Percentiles rank a stretch among this genome's conserved stretches.
These are phyloP conservation scores for Chaunax sp. DNA, from an alignment of 2,797 vertebrate genomes.

Conservation along the genomic window DNA sequence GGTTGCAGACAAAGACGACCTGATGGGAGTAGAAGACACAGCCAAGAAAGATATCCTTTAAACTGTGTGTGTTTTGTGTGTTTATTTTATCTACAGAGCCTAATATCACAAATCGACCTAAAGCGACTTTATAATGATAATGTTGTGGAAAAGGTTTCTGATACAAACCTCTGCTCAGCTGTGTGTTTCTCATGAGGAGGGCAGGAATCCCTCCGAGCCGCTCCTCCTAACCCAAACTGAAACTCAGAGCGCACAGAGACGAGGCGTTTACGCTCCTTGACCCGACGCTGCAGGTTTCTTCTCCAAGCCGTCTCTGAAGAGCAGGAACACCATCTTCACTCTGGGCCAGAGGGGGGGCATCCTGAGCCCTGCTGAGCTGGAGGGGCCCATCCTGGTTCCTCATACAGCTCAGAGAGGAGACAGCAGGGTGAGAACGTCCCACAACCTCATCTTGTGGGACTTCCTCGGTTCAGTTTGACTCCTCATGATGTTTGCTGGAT, in stretches of 20 bases:
- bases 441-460: neutral
- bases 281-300: constrained; percentile 86
- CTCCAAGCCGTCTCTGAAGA: constrained; percentile 92
- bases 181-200: too few species aligned
- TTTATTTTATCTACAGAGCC: too few species aligned
- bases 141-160: too few species aligned
- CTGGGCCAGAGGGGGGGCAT: constrained; percentile 90
- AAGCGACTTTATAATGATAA: too few species aligned
- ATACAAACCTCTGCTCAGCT: too few species aligned
- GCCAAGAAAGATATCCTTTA: constrained; percentile 94
- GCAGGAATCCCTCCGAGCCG: too few species aligned
- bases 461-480: too few species aligned
- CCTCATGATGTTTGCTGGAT: too few species aligned
- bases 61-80: neutral
- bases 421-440: constrained; percentile 68
- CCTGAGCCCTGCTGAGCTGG: constrained; percentile 88
- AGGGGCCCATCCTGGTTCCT: constrained; percentile 93
- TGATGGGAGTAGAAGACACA: constrained; percentile 95
- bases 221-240: neutral
- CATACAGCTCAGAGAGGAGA: constrained; percentile 91
- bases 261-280: constrained; percentile 67
- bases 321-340: constrained; percentile 95
- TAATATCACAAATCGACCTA: too few species aligned
- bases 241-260: too few species aligned
- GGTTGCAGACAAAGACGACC: constrained; percentile 94